phyloP scores from a whole-genome alignment of 2,113 vertebrate genomes.

The rabbit (Oryctolagus cuniculus) region DNA sequence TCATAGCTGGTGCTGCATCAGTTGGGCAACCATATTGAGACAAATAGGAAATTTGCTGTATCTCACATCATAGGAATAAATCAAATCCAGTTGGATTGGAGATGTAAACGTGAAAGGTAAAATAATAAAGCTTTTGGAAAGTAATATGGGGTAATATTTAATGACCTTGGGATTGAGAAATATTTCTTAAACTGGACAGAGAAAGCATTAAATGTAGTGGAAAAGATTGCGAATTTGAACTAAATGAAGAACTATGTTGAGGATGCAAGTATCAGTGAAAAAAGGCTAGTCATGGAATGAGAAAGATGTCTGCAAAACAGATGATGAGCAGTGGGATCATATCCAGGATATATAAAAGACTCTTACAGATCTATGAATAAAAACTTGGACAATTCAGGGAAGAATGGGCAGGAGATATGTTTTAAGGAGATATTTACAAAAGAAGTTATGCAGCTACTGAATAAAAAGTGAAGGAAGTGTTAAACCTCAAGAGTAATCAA shows the following conservation, averaged over 20 bases:
- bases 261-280: not conserved
- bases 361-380: not conserved
- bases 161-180: conserved; percentile 15
- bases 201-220: conserved; percentile 6
- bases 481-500: not conserved
- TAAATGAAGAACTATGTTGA: not conserved
- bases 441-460: not conserved
- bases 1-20: not conserved
- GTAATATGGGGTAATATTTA: not conserved
- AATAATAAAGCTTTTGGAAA: not conserved
- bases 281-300: not conserved
- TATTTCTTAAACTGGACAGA: not conserved
- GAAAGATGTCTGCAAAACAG: not conserved
- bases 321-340: not conserved
- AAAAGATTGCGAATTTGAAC: not conserved
- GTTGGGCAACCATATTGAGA: not conserved
- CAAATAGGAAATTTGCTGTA: not conserved
- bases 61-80: not conserved
- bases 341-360: not conserved
- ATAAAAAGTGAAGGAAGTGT: not conserved
- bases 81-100: not conserved
- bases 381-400: not conserved
- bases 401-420: not conserved
- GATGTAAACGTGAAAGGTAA: not conserved
- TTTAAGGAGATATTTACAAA: not conserved